Conservation (phyloP, 2,113 vertebrate species). For the Callionymus lyra region DNA sequence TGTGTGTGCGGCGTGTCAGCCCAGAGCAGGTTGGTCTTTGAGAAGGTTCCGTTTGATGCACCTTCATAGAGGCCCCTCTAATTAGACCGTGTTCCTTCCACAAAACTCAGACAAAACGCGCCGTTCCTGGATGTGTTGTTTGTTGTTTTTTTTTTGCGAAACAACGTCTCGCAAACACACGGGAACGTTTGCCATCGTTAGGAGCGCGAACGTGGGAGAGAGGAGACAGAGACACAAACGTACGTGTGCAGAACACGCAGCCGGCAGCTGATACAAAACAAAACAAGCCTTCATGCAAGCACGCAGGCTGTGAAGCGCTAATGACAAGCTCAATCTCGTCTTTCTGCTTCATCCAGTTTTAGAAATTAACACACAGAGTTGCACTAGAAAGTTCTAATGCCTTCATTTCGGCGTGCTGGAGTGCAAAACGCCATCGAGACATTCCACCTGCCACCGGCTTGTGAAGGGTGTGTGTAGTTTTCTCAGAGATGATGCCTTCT, state of each 20-base stretch:
- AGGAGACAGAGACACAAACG: constrained; percentile 29
- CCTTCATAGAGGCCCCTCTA: constrained; percentile 63
- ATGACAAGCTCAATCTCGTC: constrained; percentile 64
- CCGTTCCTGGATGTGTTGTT: constrained; percentile 59
- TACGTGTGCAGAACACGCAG: constrained; percentile 24
- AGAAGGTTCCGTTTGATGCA: constrained; percentile 55
- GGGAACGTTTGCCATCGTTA: constrained; percentile 61
- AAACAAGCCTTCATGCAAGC: constrained; percentile 60
- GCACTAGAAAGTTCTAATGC: constrained; percentile 52
- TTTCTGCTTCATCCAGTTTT: constrained; percentile 69
- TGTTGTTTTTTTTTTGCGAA: constrained; percentile 57
- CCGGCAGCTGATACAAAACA: constrained; percentile 52
- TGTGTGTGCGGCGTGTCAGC: constrained; percentile 42
- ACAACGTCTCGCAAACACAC: constrained; percentile 57
- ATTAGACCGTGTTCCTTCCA: constrained; percentile 63
- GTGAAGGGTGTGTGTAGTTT: constrained; percentile 7
- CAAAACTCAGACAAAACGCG: constrained; percentile 59
- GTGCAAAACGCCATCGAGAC: constrained; percentile 53
- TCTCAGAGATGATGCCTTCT: constrained; percentile 54
- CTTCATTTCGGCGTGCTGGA: constrained; percentile 50
- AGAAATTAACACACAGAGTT: constrained; percentile 63
- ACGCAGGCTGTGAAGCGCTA: constrained; percentile 54
- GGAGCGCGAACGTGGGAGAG: constrained; percentile 60
- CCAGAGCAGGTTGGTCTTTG: constrained; percentile 56
- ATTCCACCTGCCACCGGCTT: constrained; percentile 28